phyloP scores from a whole-genome alignment of 2,113 vertebrate genomes.

The Corythoichthys haematopterus region DNA sequence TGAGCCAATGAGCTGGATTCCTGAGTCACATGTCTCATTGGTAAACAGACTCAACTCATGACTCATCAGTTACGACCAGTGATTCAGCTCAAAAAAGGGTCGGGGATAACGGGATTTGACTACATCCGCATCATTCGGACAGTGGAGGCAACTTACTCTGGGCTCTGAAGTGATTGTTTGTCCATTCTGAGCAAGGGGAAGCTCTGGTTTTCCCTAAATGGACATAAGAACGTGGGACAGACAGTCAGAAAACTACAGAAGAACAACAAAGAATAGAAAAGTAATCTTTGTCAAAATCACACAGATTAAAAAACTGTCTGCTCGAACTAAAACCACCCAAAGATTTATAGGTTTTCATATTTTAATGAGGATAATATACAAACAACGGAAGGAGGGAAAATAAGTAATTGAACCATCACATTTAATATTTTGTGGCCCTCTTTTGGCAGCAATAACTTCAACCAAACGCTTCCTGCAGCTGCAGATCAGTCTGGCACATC shows the following conservation, averaged over 20 bases:
- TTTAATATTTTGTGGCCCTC: no score
- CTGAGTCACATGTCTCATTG: slow-evolving; percentile 34
- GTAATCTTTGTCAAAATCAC: neutral
- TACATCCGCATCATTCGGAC: neutral
- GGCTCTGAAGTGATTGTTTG: slow-evolving; percentile 63
- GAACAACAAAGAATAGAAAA: neutral
- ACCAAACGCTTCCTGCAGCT: no score
- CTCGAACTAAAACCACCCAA: no score
- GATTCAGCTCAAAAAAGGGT: neutral
- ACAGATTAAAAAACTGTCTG: no score
- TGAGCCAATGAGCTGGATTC: slow-evolving; percentile 24
- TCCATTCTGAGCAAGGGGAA: slow-evolving; percentile 55
- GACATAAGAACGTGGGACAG: neutral
- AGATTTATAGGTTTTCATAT: no score
- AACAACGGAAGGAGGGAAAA: no score
- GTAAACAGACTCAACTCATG: slow-evolving; percentile 48
- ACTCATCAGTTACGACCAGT: slow-evolving; percentile 29
- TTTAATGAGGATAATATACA: no score
- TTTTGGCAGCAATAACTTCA: no score
- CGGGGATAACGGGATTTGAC: neutral
- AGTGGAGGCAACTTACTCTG: slow-evolving; percentile 47
- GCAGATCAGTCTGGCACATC: no score
- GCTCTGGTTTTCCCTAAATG: slow-evolving; percentile 73
- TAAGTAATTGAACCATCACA: no score
- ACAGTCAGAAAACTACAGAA: neutral